Base-by-base conservation (phyloP, 2,113 vertebrate species). In the Triplophysa dalaica region DNA sequence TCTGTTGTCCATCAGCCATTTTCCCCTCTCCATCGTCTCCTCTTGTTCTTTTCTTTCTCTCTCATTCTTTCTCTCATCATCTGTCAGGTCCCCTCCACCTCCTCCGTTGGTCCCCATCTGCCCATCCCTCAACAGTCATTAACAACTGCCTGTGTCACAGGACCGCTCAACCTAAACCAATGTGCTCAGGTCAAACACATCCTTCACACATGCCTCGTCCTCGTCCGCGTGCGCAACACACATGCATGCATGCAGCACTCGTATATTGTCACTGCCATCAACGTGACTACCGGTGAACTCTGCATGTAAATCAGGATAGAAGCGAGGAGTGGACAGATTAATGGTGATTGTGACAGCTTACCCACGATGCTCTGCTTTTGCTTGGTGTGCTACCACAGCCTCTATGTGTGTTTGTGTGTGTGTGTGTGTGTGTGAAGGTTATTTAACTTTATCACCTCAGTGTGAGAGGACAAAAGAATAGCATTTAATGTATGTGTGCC, bases 1-100 rank as follows among this genome's bases (percentile, higher is more conserved):
- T 72, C 62, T 80, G 43, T 75, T 77, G 75, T 81, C 79, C 83
- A 75, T 78, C 75, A 84, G 75, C 75, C 75, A 84, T 84, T 78
- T 84, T 80, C 80, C 38, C 26, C 64, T 19, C n/a, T 29, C 54
- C 76, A 26, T 62, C 60, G 12, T 56, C 68, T 61, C 38, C 54
- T 33, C 61, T 11, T 75, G 12, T 29, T 12, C 68, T 61, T 43
- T 14, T 52, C 12, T 43, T 24, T 70, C 72, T 21, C 3, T 50
- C 38, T 21, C 48, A 75, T 70, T 73, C 52, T 75, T 70, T 79
- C 33, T 56, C 82, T 76, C 50, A 26, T 63, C 43, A 65, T 48
- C 74, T 70, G 38, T 85, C 73, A 45, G 67, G 38, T 43, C 66
- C 62, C 63, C 19, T 70, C 11, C 19, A 24, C 66, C 61, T 66